These are phyloP conservation scores for Rotaria macrura DNA, from an alignment of 2,888 invertebrate genomes.

Conservation along the genomic window DNA sequence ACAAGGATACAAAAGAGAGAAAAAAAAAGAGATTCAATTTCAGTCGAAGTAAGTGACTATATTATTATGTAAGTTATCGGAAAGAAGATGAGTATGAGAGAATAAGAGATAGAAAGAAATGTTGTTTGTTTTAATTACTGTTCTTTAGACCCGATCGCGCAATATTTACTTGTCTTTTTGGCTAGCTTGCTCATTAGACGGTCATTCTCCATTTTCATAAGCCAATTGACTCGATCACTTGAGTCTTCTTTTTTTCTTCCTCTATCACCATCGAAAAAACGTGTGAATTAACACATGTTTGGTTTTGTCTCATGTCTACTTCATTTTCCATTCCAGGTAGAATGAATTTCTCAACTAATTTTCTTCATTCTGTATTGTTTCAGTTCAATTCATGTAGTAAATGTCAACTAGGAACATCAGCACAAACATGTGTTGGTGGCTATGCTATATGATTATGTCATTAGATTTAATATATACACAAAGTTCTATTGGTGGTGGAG, in stretches of 20 bases:
- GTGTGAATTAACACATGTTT: neutral
- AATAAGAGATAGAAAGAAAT: neutral
- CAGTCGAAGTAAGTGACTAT: neutral
- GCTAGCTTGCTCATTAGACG: neutral
- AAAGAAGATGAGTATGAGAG: neutral
- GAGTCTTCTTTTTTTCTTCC: neutral
- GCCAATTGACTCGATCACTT: neutral
- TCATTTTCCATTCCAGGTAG: neutral
- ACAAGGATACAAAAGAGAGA: neutral
- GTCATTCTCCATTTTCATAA: neutral
- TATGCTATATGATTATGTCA: neutral
- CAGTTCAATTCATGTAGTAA: neutral
- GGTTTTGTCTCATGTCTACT: neutral
- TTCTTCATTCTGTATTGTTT: too few species aligned
- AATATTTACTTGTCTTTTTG: neutral
- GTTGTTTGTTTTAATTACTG: neutral
- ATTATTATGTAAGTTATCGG: neutral
- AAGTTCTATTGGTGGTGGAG: neutral
- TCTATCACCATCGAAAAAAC: neutral
- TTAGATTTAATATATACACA: neutral
- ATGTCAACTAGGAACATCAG: neutral
- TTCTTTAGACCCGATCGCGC: neutral
- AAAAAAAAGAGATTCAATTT: neutral
- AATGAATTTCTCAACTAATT: neutral
- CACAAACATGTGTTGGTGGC: neutral